These are phyloP conservation scores for Clivina fossor DNA, from an alignment of 2,888 invertebrate genomes.

Conservation along the genomic window DNA sequence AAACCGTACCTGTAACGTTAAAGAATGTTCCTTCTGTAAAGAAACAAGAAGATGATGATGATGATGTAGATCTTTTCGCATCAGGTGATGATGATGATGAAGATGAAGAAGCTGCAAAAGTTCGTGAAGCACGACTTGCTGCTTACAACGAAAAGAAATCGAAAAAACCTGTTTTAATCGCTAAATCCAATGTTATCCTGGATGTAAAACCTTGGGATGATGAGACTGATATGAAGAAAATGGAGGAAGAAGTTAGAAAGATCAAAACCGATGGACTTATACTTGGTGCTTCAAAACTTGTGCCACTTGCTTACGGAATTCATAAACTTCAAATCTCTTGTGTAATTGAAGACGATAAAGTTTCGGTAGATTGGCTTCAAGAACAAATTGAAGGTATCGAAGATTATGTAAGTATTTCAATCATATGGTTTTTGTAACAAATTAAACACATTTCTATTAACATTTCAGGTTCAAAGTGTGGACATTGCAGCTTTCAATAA, in stretches of 20 bases:
- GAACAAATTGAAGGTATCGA: conserved; percentile 84
- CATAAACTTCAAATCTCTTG: conserved; percentile 88
- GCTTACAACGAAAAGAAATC: conserved; percentile 91
- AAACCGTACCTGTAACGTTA: conserved; percentile 41
- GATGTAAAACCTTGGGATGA: conserved; percentile 95
- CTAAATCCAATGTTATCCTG: conserved; percentile 91
- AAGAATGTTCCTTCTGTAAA: conserved; percentile 26
- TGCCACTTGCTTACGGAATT: conserved; percentile 90
- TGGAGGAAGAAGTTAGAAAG: conserved; percentile 79
- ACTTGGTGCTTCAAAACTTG: conserved; percentile 92
- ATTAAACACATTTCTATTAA: conserved; percentile 35
- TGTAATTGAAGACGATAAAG: conserved; percentile 96
- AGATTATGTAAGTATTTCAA: conserved; percentile 66
- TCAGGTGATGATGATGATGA: conserved; percentile 81
- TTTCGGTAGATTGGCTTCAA: conserved; percentile 83
- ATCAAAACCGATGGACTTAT: conserved; percentile 82
- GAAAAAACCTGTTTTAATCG: conserved; percentile 86
- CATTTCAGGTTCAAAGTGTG: conserved; percentile 77
- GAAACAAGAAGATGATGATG: conserved; percentile 60
- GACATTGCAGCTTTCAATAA: conserved; percentile 97
- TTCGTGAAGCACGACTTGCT: conserved; percentile 81
- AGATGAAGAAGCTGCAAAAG: conserved; percentile 70
- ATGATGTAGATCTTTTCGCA: conserved; percentile 79
- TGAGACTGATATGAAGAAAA: conserved; percentile 85
- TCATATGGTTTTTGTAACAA: background rate